Evolutionary conservation across 2,888 invertebrate genomes (phyloP).

Genomic region (Timema podura): DNA sequence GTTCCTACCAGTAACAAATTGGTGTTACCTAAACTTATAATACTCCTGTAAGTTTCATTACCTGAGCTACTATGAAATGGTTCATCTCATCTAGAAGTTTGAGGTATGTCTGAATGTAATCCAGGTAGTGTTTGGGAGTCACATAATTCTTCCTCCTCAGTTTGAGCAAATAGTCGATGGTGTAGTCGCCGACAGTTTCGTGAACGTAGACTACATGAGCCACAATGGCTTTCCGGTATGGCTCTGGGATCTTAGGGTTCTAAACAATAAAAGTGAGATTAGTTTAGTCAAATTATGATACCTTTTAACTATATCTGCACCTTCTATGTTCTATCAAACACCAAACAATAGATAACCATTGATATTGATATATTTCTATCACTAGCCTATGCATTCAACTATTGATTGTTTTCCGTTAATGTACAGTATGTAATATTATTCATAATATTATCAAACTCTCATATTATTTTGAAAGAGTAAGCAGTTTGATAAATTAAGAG

Average conservation of each 20-base stretch:
- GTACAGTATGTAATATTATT: no score
- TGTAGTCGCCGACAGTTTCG: conserved; percentile 66
- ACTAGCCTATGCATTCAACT: no score
- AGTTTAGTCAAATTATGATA: no score
- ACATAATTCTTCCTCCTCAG: conserved; percentile 80
- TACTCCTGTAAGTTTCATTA: conserved; percentile 29
- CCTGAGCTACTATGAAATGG: conserved; percentile 48
- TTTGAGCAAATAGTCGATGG: conserved; percentile 65
- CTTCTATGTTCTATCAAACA: no score
- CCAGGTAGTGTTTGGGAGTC: conserved; percentile 88
- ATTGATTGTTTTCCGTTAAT: no score
- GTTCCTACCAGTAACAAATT: background rate
- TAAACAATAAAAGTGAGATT: conserved; percentile 38
- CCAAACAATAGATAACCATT: no score
- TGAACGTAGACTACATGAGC: conserved; percentile 86
- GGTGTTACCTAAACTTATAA: background rate
- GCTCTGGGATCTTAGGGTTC: conserved; percentile 63
- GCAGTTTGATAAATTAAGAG: no score
- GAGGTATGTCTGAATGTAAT: conserved; percentile 77
- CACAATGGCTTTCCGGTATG: conserved; percentile 65
- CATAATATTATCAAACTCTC: no score
- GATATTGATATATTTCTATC: no score
- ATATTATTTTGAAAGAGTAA: no score
- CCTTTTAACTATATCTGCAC: no score
- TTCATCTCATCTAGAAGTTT: conserved; percentile 68